phyloP scores from a whole-genome alignment of 1,140 invertebrate species.

The Dryas iulia region DNA sequence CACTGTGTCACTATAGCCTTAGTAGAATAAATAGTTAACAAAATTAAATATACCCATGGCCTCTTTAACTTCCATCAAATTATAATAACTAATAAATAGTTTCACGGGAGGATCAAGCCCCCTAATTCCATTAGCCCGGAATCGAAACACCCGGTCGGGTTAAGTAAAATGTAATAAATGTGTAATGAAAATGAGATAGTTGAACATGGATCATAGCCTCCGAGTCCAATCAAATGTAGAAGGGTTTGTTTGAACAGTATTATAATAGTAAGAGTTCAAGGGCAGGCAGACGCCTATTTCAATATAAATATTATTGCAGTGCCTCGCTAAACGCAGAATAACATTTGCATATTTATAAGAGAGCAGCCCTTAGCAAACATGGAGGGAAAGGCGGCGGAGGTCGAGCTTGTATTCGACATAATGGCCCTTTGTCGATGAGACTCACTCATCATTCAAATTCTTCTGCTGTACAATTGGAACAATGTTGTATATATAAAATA shows the following conservation, averaged over 20 bases:
- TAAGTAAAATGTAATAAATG: conserved; percentile 6
- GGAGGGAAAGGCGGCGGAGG: conserved; percentile 52
- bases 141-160: neutral
- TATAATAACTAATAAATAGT: neutral
- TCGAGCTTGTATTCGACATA: conserved; percentile 61
- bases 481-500: neutral
- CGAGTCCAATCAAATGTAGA: conserved; percentile 56
- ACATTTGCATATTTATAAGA: conserved; percentile 76
- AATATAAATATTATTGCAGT: conserved; percentile 75
- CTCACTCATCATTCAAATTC: neutral
- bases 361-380: conserved; percentile 63
- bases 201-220: conserved; percentile 46
- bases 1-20: too few relatives aligned
- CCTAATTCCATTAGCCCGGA: neutral
- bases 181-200: conserved; percentile 11
- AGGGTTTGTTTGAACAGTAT: conserved; percentile 63
- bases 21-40: too few relatives aligned
- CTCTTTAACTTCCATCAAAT: neutral
- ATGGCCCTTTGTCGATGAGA: conserved; percentile 55
- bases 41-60: neutral
- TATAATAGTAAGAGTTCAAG: conserved; percentile 70
- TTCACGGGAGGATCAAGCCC: neutral
- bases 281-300: conserved; percentile 62
- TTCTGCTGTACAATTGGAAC: neutral
- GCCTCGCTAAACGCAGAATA: conserved; percentile 68